Conservation (phyloP, 1,140 invertebrate species). For the Lepeophtheirus salmonis region DNA sequence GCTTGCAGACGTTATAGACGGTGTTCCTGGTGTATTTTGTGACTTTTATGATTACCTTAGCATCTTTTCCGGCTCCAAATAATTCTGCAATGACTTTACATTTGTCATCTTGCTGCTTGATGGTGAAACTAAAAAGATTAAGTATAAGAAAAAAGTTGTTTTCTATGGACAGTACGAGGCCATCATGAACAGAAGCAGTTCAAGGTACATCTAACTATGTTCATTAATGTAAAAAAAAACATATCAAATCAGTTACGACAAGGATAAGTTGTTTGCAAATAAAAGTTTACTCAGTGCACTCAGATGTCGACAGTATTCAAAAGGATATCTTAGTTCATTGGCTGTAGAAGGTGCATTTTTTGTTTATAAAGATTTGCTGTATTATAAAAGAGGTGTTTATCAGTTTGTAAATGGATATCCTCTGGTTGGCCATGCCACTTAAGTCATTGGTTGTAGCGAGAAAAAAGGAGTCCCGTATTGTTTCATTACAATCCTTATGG, state of each 20-base stretch:
- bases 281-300: constrained; percentile 29
- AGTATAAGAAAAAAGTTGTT: too few species aligned
- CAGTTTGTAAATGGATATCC: constrained; percentile 30
- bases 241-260: constrained; percentile 7
- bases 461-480: constrained; percentile 36
- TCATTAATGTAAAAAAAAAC: constrained; percentile 17
- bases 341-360: constrained; percentile 37
- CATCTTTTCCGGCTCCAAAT: constrained; percentile 33
- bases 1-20: too few species aligned
- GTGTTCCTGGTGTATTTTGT: too few species aligned
- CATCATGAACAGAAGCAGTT: background rate
- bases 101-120: constrained; percentile 37
- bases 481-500: constrained; percentile 40
- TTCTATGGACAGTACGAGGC: too few species aligned
- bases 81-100: too few species aligned
- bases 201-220: constrained; percentile 6
- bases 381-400: constrained; percentile 39
- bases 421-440: constrained; percentile 39
- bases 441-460: constrained; percentile 37
- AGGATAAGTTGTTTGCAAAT: constrained; percentile 23
- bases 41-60: constrained; percentile 27
- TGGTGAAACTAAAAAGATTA: too few species aligned
- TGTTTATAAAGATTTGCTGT: constrained; percentile 38
- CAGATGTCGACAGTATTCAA: constrained; percentile 31
- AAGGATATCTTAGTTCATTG: constrained; percentile 37